These are phyloP conservation scores for Morelia viridis DNA, from an alignment of 2,797 vertebrate genomes.

Conservation along the genomic window DNA sequence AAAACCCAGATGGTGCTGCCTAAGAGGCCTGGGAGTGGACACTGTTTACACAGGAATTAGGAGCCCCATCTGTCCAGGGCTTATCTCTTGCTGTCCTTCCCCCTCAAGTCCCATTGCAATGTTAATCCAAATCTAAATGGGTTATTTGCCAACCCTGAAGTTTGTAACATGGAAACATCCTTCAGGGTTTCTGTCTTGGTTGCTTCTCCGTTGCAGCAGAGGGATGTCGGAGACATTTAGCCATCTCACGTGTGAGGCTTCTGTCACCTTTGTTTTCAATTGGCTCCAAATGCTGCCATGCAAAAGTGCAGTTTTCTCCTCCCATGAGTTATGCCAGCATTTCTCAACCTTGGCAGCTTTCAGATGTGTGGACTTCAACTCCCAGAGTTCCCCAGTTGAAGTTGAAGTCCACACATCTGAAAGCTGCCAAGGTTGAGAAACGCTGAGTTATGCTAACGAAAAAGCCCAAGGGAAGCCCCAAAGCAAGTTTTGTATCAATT, in stretches of 20 bases:
- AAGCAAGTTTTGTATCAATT: not conserved
- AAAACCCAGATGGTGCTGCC: conserved; percentile 5
- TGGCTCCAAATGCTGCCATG: not conserved
- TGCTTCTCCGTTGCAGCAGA: not conserved
- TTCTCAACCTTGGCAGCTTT: too few relatives aligned
- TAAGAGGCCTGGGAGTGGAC: conserved; percentile 18
- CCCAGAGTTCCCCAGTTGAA: too few relatives aligned
- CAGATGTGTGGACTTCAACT: not conserved
- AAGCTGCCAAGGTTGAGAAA: too few relatives aligned
- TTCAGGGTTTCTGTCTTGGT: not conserved
- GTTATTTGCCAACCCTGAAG: not conserved
- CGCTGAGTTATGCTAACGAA: not conserved
- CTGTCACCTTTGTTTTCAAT: not conserved
- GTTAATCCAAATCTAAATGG: not conserved
- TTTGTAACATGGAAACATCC: not conserved
- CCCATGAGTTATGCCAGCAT: not conserved
- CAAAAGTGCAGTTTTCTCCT: not conserved
- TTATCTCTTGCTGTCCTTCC: not conserved
- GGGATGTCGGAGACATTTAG: not conserved
- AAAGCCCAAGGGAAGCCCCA: not conserved
- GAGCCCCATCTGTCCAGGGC: not conserved
- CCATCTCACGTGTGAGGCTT: not conserved
- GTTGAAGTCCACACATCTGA: too few relatives aligned
- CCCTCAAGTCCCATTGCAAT: not conserved
- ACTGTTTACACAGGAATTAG: conserved; percentile 21